These are phyloP conservation scores for Aphelenchoides fujianensis DNA, from an alignment of 1,140 invertebrate species.

Conservation along the genomic window DNA sequence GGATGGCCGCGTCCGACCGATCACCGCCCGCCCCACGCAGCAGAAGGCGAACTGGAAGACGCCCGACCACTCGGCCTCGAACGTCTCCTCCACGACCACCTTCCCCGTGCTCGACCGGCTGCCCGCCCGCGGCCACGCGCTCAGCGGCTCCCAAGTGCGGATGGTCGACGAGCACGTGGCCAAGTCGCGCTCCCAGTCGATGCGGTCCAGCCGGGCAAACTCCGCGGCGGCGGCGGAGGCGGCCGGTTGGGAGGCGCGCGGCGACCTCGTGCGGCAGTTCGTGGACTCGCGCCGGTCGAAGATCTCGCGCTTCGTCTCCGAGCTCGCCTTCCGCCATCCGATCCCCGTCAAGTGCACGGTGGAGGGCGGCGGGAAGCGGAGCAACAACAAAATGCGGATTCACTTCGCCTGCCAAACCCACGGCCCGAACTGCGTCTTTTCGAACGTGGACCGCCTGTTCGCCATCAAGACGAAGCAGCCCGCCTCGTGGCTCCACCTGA, in stretches of 20 bases:
- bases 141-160: slow-evolving; percentile 21
- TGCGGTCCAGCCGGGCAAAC: slow-evolving; percentile 29
- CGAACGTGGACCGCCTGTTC: slow-evolving; percentile 72
- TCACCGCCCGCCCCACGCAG: slow-evolving; percentile 8
- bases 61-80: not conserved
- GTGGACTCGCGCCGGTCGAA: slow-evolving; percentile 52
- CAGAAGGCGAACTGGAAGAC: not conserved
- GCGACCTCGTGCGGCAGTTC: slow-evolving; percentile 54
- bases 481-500: slow-evolving; percentile 86
- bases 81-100: slow-evolving; percentile 3
- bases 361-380: slow-evolving; percentile 36
- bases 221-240: slow-evolving; percentile 11
- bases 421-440: slow-evolving; percentile 77
- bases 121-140: slow-evolving; percentile 17
- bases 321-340: slow-evolving; percentile 48
- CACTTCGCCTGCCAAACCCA: slow-evolving; percentile 79
- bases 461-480: slow-evolving; percentile 80
- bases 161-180: slow-evolving; percentile 23
- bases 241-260: slow-evolving; percentile 31
- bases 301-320: slow-evolving; percentile 46
- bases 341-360: slow-evolving; percentile 57
- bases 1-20: slow-evolving; percentile 42
- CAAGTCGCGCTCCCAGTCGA: slow-evolving; percentile 15
- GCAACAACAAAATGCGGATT: slow-evolving; percentile 25
- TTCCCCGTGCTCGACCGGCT: slow-evolving; percentile 17